A percentile compares a stretch with the other conserved stretches of the same genome.
Conservation (phyloP, 2,113 vertebrate species). For the Rhea pennata region DNA sequence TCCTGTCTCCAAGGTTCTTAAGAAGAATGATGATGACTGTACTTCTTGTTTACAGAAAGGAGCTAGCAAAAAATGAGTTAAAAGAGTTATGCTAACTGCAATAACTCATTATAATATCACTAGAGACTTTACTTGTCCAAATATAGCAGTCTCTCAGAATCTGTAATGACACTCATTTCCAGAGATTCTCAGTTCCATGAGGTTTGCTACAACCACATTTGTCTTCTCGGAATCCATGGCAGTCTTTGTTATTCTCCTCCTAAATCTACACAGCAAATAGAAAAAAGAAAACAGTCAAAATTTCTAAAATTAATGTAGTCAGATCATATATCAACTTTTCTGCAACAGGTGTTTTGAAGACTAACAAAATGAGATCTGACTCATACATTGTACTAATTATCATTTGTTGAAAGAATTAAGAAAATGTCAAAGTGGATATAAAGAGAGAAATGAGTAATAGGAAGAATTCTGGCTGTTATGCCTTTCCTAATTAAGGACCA, state of each 20-base stretch:
- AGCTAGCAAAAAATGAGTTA: conserved; percentile 17
- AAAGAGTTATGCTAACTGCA: conserved; percentile 12
- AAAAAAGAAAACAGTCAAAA: background rate
- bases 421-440: background rate
- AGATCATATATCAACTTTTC: background rate
- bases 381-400: background rate
- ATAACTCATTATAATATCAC: background rate
- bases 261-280: background rate
- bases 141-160: conserved; percentile 5
- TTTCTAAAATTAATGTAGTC: background rate
- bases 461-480: background rate
- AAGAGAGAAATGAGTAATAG: background rate
- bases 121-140: conserved; percentile 22
- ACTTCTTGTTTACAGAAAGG: conserved; percentile 12
- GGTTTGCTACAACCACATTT: background rate
- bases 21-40: background rate
- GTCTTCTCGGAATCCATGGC: background rate
- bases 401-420: background rate
- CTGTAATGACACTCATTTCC: conserved; percentile 9
- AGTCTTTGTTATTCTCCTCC: background rate
- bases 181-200: background rate
- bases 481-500: background rate
- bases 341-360: background rate
- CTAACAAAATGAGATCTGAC: background rate
- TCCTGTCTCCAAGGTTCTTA: background rate